Evolutionary conservation across 1,140 invertebrate species (phyloP).

Genomic region (Platorchestia sp.): DNA sequence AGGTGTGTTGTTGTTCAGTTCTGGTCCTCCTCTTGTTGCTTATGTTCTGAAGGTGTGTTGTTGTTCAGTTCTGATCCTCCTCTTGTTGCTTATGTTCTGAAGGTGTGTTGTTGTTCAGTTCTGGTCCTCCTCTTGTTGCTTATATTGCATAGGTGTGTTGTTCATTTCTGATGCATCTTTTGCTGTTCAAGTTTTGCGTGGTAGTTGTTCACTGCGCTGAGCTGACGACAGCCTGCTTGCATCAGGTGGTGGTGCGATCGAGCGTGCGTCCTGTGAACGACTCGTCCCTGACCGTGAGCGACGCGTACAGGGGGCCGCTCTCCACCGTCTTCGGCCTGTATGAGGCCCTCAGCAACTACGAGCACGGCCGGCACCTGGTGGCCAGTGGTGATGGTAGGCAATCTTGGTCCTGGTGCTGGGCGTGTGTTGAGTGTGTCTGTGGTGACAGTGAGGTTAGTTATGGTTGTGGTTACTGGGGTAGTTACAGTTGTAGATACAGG

Average conservation of each 20-base stretch:
- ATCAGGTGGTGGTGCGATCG: conserved; percentile 75
- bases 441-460: too few relatives aligned
- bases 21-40: conserved; percentile 79
- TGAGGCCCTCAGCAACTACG: conserved; percentile 87
- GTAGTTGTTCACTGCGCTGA: too few relatives aligned
- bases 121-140: too few relatives aligned
- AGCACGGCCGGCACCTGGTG: conserved; percentile 87
- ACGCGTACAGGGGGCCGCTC: conserved; percentile 90
- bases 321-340: conserved; percentile 88
- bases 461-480: too few relatives aligned
- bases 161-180: too few relatives aligned
- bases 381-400: conserved; percentile 83
- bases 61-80: background rate
- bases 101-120: too few relatives aligned
- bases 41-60: conserved; percentile 83
- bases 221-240: too few relatives aligned
- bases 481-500: too few relatives aligned
- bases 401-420: conserved; percentile 72
- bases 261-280: conserved; percentile 84
- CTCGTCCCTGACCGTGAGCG: conserved; percentile 78
- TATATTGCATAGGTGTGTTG: too few relatives aligned
- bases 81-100: conserved; percentile 24
- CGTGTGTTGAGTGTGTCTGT: conserved; percentile 75
- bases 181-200: too few relatives aligned
- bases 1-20: too few relatives aligned